These are phyloP conservation scores for Nerophis ophidion DNA, from an alignment of 2,113 vertebrate genomes.

Conservation along the genomic window DNA sequence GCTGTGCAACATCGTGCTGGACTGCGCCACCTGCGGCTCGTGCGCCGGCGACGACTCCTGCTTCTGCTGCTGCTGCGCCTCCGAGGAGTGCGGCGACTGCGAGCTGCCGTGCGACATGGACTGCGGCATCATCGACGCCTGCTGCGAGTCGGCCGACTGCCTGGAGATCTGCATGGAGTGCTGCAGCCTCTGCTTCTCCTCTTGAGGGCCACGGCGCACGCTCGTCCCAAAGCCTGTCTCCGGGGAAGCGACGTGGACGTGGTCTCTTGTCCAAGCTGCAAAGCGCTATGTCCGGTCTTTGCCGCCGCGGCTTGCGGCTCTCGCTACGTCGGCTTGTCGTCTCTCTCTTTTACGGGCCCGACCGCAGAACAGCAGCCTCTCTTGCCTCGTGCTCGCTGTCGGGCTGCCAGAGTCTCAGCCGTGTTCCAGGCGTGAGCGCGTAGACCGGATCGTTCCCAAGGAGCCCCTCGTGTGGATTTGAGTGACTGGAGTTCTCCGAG, in stretches of 20 bases:
- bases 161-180: slow-evolving; percentile 99
- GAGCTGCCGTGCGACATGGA: slow-evolving; percentile 97
- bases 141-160: slow-evolving; percentile 98
- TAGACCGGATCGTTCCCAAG: slow-evolving; percentile 45
- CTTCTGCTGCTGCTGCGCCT: slow-evolving; percentile 92
- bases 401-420: slow-evolving; percentile 37
- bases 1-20: slow-evolving; percentile 93
- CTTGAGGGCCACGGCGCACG: slow-evolving; percentile 68
- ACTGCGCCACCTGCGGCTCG: slow-evolving; percentile 94
- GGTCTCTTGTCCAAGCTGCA: slow-evolving; percentile 13
- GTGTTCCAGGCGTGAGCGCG: slow-evolving; percentile 33
- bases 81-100: slow-evolving; percentile 90
- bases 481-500: slow-evolving; percentile 62
- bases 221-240: slow-evolving; percentile 8
- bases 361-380: slow-evolving; percentile 13
- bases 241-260: slow-evolving; percentile 22
- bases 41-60: slow-evolving; percentile 88
- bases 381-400: slow-evolving; percentile 32
- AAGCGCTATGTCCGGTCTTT: slow-evolving; percentile 20
- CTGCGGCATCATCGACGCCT: slow-evolving; percentile 98
- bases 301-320: slow-evolving; percentile 17
- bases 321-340: slow-evolving; percentile 30
- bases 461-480: slow-evolving; percentile 45
- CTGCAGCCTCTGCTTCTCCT: slow-evolving; percentile 97
- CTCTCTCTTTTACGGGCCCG: slow-evolving; percentile 31